A percentile compares a stretch with the other conserved stretches of the same genome.
Evolutionary conservation across 2,888 invertebrate species (phyloP).

Genomic region (Rhogogaster chlorosoma): DNA sequence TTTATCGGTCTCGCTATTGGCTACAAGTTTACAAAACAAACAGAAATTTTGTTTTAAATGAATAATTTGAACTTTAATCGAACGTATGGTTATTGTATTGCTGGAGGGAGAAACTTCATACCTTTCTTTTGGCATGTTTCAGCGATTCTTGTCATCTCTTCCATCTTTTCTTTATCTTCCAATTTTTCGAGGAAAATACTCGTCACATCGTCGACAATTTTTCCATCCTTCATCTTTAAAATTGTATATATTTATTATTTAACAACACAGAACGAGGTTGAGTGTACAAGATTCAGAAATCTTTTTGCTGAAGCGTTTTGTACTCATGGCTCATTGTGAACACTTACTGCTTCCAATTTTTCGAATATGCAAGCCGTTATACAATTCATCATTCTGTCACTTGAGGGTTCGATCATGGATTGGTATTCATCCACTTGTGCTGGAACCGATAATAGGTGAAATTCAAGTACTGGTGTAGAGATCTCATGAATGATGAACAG

Average conservation of each 20-base stretch:
- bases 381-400: slow-evolving; percentile 77
- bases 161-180: background rate
- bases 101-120: background rate
- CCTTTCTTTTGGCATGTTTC: background rate
- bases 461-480: background rate
- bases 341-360: slow-evolving; percentile 78
- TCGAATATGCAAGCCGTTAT: slow-evolving; percentile 79
- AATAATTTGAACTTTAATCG: background rate
- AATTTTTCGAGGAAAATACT: background rate
- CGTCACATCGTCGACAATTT: background rate
- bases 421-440: background rate
- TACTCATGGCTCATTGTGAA: background rate
- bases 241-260: background rate
- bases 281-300: background rate
- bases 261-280: too few relatives aligned
- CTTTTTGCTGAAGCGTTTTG: background rate
- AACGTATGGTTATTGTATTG: background rate
- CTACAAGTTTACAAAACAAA: background rate
- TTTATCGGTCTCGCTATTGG: slow-evolving; percentile 12
- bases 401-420: slow-evolving; percentile 74
- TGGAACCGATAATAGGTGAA: background rate
- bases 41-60: background rate
- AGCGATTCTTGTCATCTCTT: background rate
- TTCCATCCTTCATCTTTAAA: slow-evolving; percentile 23
- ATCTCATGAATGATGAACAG: background rate